phyloP scores from a whole-genome alignment of 2,888 invertebrate genomes.

The Cephus nigrinus region DNA sequence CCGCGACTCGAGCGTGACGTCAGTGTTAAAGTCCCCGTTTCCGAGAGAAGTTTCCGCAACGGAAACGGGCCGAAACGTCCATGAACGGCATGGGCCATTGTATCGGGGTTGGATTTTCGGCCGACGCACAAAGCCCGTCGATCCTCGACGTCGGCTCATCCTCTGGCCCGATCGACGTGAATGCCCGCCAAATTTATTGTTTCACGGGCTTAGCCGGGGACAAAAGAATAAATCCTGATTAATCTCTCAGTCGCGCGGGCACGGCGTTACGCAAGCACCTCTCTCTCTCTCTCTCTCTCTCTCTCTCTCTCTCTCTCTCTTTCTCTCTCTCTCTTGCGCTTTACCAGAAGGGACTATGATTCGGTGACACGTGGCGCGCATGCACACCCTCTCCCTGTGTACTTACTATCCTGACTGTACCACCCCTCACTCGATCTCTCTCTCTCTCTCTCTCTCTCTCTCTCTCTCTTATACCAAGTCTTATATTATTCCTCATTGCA shows the following conservation, averaged over 20 bases:
- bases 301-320: neutral
- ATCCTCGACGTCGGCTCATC: constrained; percentile 57
- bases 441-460: constrained; percentile 1
- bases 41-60: constrained; percentile 55
- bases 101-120: constrained; percentile 46
- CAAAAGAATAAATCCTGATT: constrained; percentile 64
- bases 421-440: too few relatives aligned
- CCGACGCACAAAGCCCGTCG: constrained; percentile 53
- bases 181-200: constrained; percentile 62
- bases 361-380: constrained; percentile 21
- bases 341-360: constrained; percentile 1
- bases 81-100: constrained; percentile 48
- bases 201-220: constrained; percentile 58
- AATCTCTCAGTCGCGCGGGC: constrained; percentile 55
- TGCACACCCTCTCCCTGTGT: constrained; percentile 13
- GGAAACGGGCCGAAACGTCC: constrained; percentile 55
- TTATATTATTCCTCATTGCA: neutral
- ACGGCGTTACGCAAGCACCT: constrained; percentile 40
- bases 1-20: constrained; percentile 34
- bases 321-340: neutral
- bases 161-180: constrained; percentile 56
- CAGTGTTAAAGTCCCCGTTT: constrained; percentile 56
- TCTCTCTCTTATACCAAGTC: constrained; percentile 10
- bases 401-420: too few relatives aligned
- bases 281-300: neutral